These are phyloP conservation scores for Tragulus kanchil DNA, from an alignment of 2,113 vertebrate species.

Conservation along the genomic window DNA sequence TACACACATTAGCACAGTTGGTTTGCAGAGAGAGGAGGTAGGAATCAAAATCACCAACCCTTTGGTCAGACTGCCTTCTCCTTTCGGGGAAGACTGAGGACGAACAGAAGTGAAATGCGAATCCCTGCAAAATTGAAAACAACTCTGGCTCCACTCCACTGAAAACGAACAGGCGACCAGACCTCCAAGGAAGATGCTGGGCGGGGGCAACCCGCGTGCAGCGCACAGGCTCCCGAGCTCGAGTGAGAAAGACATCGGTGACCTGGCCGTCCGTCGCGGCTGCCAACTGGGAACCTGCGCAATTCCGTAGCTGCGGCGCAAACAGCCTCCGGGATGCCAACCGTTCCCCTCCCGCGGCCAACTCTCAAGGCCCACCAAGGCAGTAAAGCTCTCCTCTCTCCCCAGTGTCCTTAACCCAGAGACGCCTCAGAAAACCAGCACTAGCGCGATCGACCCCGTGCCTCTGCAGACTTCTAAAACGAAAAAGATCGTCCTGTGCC, in stretches of 20 bases:
- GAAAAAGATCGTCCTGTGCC: neutral
- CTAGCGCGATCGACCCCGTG: fast-evolving
- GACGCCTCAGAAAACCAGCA: neutral
- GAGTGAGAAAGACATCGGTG: neutral
- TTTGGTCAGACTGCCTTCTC: neutral
- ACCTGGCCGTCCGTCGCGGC: no score
- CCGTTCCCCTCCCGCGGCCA: neutral
- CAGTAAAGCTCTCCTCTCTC: neutral
- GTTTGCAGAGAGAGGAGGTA: neutral
- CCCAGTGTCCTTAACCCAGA: neutral
- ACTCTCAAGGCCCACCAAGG: neutral
- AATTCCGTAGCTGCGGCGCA: neutral
- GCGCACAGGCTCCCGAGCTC: neutral
- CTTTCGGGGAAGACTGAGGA: neutral
- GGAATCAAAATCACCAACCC: constrained; percentile 22
- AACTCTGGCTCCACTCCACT: neutral
- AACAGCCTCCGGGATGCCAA: neutral
- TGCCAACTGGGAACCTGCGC: neutral
- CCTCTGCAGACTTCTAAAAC: constrained; percentile 37
- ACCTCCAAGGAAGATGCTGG: neutral
- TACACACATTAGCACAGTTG: constrained; percentile 46
- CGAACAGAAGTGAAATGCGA: neutral
- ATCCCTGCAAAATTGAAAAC: constrained; percentile 11
- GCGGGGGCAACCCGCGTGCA: constrained; percentile 53
- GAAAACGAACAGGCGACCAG: constrained; percentile 10